Percentiles rank a stretch among this genome's conserved stretches.
phyloP scores from a whole-genome alignment of 2,113 vertebrate species.

The Calcarius ornatus region DNA sequence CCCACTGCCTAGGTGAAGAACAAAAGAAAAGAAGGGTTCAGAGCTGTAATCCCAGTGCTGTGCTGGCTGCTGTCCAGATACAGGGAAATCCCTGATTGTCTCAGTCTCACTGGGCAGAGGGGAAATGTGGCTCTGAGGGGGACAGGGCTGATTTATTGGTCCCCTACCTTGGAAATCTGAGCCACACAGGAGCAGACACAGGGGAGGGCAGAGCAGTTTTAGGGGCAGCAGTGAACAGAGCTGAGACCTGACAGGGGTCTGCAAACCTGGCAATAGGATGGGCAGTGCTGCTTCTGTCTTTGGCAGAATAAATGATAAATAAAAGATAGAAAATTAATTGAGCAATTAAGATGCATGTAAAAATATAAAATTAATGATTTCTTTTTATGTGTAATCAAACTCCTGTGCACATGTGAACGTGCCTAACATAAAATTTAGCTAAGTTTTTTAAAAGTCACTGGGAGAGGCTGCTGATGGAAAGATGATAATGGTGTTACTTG shows the following conservation, averaged over 20 bases:
- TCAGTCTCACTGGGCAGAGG: rapidly evolving
- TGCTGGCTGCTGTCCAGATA: neutral
- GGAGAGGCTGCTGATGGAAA: neutral
- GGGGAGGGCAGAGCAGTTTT: neutral
- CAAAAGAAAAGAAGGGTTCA: neutral
- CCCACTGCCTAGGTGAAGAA: neutral
- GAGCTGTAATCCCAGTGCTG: neutral
- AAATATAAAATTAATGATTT: neutral
- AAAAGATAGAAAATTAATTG: neutral
- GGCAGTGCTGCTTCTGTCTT: neutral
- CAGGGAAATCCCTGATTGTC: neutral
- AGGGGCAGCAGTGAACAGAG: neutral
- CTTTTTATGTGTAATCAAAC: neutral
- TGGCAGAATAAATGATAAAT: neutral
- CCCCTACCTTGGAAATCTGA: neutral
- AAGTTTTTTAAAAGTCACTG: neutral
- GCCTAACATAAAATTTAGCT: neutral
- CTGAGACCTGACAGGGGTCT: neutral
- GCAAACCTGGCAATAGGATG: neutral
- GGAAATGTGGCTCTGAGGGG: neutral
- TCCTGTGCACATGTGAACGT: rapidly evolving
- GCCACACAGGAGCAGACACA: neutral
- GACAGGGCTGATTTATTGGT: neutral
- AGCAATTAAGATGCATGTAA: neutral
- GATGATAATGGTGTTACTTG: neutral